Evolutionary conservation across 2,113 vertebrate species (phyloP), one percentile per base, ranked within the genome.

Genomic region (Chaetura pelagica): DNA sequence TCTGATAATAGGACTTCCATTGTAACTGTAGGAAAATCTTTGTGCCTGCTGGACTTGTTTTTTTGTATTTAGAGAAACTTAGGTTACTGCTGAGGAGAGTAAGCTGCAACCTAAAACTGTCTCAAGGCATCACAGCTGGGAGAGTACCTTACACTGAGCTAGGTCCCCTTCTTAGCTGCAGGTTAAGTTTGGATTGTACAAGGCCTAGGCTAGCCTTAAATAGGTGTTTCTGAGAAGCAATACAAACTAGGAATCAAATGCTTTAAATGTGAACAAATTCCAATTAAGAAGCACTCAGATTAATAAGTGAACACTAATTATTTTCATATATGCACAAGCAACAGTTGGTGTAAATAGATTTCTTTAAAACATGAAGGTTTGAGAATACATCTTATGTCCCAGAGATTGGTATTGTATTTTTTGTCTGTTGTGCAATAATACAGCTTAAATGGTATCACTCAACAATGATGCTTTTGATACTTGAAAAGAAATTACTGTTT

Each of bases 391-490:
- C 83, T 80, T 80, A 64, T 86, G 90, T 64, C 79, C 62, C 30
- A 52, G 83, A 90, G 83, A 59, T 14, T 85, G 68, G 52, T 85
- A 77, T 8, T 71, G 77, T 85, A 54, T 93, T 89, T 96, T 95
- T 94, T 85, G 94, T 97, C 95, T 96, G 77, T 94, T 83, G 97
- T 98, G 96, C 96, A 97, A 97, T 97, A 96, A 97, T 85, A 40
- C 92, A 83, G 84, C 78, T 95, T 94, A 96, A 96, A 87, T 92
- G 91, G 94, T 93, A 88, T 94, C 95, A 71, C 93, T 97, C 95
- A 54, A 96, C 93, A 96, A 91, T 88, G 93, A 91, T 93, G 97
- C 96, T 98, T 98, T 98, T 98, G 97, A 98, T 98, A 98, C 98
- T 98, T 98, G 98, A 98, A 98, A 94, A 96, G 61, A 94, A 84